Conservation (phyloP, 2,888 invertebrate genomes). For the Cryptophagus acutangulus region DNA sequence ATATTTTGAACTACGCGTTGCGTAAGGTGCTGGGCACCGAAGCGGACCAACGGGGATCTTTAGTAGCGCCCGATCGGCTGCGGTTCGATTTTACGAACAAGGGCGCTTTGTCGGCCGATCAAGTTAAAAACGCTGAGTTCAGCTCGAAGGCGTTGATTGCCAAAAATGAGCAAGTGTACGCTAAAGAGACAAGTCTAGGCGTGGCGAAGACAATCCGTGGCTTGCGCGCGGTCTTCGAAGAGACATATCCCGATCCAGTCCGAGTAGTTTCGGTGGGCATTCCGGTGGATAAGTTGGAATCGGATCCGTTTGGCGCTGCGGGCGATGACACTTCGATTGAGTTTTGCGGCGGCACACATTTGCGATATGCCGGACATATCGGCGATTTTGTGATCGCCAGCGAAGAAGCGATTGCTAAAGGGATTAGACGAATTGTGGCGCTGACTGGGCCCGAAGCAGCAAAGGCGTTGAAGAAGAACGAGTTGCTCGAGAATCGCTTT, state of each 20-base stretch:
- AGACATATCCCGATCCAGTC: slow-evolving; percentile 96
- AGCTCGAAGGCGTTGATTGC: slow-evolving; percentile 66
- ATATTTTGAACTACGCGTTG: slow-evolving; percentile 91
- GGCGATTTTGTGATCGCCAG: slow-evolving; percentile 93
- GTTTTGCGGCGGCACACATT: slow-evolving; percentile 98
- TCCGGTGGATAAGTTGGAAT: slow-evolving; percentile 82
- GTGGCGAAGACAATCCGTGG: slow-evolving; percentile 89
- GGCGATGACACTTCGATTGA: slow-evolving; percentile 90
- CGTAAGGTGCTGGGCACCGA: slow-evolving; percentile 84
- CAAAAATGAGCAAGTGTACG: slow-evolving; percentile 61
- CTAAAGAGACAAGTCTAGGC: slow-evolving; percentile 77
- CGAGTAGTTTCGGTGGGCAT: slow-evolving; percentile 91
- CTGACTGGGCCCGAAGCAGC: slow-evolving; percentile 91
- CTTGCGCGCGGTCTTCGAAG: slow-evolving; percentile 95
- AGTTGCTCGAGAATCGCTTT: slow-evolving; percentile 69
- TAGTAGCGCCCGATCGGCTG: slow-evolving; percentile 94
- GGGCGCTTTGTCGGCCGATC: slow-evolving; percentile 80
- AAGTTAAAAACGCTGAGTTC: slow-evolving; percentile 83
- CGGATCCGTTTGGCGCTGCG: slow-evolving; percentile 74
- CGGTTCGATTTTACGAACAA: slow-evolving; percentile 97
- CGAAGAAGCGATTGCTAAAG: slow-evolving; percentile 99
- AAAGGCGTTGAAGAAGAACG: slow-evolving; percentile 79
- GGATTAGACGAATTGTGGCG: slow-evolving; percentile 91
- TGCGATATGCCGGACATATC: slow-evolving; percentile 86
- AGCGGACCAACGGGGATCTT: slow-evolving; percentile 92